Evolutionary conservation across 2,888 invertebrate species (phyloP).

Genomic region (Meteorus cinctellus): DNA sequence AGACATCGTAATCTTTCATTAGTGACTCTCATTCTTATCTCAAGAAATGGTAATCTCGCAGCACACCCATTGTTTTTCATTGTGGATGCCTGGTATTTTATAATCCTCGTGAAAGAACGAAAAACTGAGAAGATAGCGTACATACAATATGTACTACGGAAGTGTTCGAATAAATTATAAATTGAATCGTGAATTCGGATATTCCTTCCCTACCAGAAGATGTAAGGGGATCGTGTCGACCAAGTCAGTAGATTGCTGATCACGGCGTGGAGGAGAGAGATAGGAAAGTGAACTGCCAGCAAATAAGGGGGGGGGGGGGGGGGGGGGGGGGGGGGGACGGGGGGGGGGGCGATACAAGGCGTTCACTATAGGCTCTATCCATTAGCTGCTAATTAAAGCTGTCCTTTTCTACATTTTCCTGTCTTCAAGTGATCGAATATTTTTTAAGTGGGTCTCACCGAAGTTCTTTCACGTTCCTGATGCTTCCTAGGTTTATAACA

Average conservation of each 20-base stretch:
- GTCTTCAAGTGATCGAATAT: conserved; percentile 7
- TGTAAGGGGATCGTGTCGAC: conserved; percentile 54
- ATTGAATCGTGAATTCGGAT: conserved; percentile 67
- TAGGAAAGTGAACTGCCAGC: conserved; percentile 33
- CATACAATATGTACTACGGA: conserved; percentile 37
- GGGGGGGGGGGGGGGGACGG: no score
- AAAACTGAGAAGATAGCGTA: not conserved
- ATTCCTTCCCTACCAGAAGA: conserved; percentile 63
- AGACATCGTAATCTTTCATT: no score
- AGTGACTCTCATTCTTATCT: no score
- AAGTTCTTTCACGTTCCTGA: no score
- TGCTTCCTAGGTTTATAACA: no score
- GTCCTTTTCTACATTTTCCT: conserved; percentile 29
- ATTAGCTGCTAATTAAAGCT: conserved; percentile 70
- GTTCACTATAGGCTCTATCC: conserved; percentile 59
- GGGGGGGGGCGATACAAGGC: conserved; percentile 41
- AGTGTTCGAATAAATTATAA: conserved; percentile 67
- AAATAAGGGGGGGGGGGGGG: not conserved
- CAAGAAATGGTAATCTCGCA: no score
- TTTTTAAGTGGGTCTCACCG: not conserved
- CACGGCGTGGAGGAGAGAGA: conserved; percentile 48
- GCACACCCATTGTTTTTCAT: no score
- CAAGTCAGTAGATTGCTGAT: conserved; percentile 61
- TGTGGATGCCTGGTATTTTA: no score
- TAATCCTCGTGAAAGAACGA: not conserved